Base-by-base conservation (phyloP, 1,140 invertebrate species). In the Lepidurus arcticus region DNA sequence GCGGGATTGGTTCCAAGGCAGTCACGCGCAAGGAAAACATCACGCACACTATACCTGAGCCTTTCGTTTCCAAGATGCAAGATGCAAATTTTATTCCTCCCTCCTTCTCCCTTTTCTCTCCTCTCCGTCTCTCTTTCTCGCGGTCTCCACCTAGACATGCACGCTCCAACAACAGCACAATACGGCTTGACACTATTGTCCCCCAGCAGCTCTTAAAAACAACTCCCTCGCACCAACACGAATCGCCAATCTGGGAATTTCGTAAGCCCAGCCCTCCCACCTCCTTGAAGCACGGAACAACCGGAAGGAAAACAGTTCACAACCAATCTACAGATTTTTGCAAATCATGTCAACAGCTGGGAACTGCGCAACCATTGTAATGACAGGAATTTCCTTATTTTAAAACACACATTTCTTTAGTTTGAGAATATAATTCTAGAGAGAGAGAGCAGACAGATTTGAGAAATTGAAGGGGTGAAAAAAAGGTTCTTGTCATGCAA, bases 401-500 rank as follows among this genome's bases (percentile, higher is more conserved):
- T 34, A 34, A 34, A 34, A 34, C 34, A 0, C 2, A 34, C 2
- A 34, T 34, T 34, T 34, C 4, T 34, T 34, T 34, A 34, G 4
- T 34, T 34, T 34, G 34, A 34, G 3, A 34, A 4, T 34, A 34
- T 4, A 34, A 4, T 3, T 34, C 34, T 4, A 34, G 34, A n/a
- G n/a, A 34, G 34, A 34, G 34, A 34, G 3, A 34, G 34, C 13
- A 13, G 74, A 76, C 42, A 76, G 73, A 26, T 34, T 24, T 11
- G 42, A 16, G 42, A 2, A 45, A 16, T 77, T 77, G 7, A 53
- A 13, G 16, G 44, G 21, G 2, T 1, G 13, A 21, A 21, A 11
- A 77, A 44, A 77, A 53, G 7, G 16, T 43, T 77, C 45, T 77
- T 77, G 10, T n/a, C 11, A 34, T 34, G 4, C 11, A 77, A 77